These are phyloP conservation scores for Seriola dumerili DNA, from an alignment of 2,113 vertebrate genomes.

Conservation along the genomic window DNA sequence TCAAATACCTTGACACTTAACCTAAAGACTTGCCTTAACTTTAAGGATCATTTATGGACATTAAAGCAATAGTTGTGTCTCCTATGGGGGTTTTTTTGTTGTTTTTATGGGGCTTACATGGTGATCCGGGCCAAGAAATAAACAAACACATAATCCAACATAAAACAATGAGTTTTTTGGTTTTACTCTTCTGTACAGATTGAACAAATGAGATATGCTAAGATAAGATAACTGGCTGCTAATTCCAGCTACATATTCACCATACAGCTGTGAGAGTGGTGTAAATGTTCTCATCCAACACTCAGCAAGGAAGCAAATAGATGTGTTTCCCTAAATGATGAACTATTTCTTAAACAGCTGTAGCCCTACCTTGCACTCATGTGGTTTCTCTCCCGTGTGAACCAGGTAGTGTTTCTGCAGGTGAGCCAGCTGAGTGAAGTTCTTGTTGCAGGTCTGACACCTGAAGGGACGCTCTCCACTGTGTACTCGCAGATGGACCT, in stretches of 20 bases:
- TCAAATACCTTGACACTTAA: neutral
- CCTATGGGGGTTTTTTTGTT: too few species aligned
- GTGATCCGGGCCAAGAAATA: too few species aligned
- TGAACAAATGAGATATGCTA: neutral
- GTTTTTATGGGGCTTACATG: too few species aligned
- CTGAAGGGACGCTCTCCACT: conserved; percentile 96
- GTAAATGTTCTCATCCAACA: neutral
- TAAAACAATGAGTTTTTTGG: too few species aligned
- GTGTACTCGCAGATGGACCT: conserved; percentile 98
- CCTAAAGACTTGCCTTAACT: neutral
- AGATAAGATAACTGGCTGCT: conserved; percentile 1
- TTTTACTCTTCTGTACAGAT: neutral
- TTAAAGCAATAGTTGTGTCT: neutral
- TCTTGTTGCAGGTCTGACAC: conserved; percentile 95
- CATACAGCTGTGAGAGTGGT: too few species aligned
- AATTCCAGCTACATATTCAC: neutral
- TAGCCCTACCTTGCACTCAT: conserved; percentile 92
- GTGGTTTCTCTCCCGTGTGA: conserved; percentile 96
- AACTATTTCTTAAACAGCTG: neutral
- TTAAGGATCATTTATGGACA: conserved; percentile 29
- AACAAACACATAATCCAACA: too few species aligned
- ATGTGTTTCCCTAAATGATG: neutral
- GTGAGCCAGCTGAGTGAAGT: conserved; percentile 96
- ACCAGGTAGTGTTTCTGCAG: conserved; percentile 98
- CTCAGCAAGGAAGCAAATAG: neutral